Evolutionary conservation across 1,140 invertebrate genomes (phyloP).

Genomic region (Drosophila willistoni): DNA sequence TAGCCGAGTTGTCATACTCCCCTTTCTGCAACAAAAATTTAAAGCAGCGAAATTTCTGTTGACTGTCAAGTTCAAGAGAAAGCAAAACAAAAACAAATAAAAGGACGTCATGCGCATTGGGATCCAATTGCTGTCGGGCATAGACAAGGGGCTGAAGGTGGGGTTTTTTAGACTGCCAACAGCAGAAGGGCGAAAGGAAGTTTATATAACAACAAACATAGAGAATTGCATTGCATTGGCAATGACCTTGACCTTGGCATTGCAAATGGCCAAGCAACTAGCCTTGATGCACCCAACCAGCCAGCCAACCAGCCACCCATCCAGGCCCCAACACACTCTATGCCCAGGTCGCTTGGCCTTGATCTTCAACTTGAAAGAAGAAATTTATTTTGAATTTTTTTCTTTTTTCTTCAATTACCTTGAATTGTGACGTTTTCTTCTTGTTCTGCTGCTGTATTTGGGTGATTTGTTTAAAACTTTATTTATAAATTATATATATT

Average conservation of each 20-base stretch:
- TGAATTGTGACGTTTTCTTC: conserved; percentile 23
- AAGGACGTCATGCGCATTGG: conserved; percentile 32
- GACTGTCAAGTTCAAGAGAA: conserved; percentile 44
- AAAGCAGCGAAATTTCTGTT: not conserved
- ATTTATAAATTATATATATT: conserved; percentile 3
- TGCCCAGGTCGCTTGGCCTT: conserved; percentile 39
- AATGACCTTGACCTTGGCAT: conserved; percentile 76
- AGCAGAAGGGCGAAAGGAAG: not conserved
- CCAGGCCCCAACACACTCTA: not conserved
- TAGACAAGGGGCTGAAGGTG: not conserved
- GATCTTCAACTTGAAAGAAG: conserved; percentile 61
- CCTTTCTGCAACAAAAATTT: too few relatives aligned
- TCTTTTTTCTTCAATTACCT: conserved; percentile 47
- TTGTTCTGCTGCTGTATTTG: conserved; percentile 21
- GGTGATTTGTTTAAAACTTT: conserved; percentile 7
- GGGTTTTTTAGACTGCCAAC: not conserved
- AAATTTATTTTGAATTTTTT: not conserved
- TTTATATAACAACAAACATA: conserved; percentile 78
- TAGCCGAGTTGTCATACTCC: not conserved
- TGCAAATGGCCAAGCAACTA: conserved; percentile 25
- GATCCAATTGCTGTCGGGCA: not conserved
- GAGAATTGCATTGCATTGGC: conserved; percentile 47
- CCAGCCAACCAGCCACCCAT: conserved; percentile 17
- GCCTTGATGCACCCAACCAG: conserved; percentile 30
- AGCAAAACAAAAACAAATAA: conserved; percentile 33